Percentiles rank a stretch among this genome's conserved stretches.
These are phyloP conservation scores for Ia io DNA, from an alignment of 2,113 vertebrate genomes.

Conservation along the genomic window DNA sequence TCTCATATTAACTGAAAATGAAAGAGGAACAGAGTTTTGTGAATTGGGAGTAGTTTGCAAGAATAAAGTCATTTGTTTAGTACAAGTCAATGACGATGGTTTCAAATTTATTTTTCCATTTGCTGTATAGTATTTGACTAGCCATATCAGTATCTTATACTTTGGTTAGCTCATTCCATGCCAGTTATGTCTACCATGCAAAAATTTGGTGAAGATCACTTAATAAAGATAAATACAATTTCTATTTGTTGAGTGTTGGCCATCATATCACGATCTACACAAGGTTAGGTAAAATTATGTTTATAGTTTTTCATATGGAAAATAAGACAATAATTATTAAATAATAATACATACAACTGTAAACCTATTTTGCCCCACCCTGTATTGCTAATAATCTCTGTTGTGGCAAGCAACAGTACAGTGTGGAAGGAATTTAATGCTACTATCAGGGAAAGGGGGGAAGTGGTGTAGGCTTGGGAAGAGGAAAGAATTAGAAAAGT, in stretches of 20 bases:
- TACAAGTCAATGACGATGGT: background rate
- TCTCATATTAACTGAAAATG: background rate
- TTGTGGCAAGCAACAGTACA: background rate
- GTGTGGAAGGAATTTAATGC: background rate
- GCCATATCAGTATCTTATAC: background rate
- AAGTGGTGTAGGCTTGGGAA: background rate
- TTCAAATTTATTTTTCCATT: slow-evolving; percentile 23
- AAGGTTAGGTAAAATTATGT: background rate
- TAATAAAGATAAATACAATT: background rate
- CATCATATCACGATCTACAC: background rate
- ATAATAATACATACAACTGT: background rate
- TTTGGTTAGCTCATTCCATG: background rate
- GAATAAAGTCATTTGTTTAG: background rate
- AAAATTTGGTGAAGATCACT: background rate
- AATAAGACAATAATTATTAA: background rate
- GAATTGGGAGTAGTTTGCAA: background rate
- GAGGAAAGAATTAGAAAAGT: background rate
- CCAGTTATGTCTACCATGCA: background rate
- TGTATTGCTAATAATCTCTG: background rate
- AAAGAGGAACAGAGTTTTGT: background rate
- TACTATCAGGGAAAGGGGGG: too few relatives aligned
- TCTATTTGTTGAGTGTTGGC: background rate
- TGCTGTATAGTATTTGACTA: background rate
- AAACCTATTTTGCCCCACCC: background rate
- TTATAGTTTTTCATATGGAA: background rate